Evolutionary conservation across 2,888 invertebrate species (phyloP).

Genomic region (Nematopogon swammerdamellus): DNA sequence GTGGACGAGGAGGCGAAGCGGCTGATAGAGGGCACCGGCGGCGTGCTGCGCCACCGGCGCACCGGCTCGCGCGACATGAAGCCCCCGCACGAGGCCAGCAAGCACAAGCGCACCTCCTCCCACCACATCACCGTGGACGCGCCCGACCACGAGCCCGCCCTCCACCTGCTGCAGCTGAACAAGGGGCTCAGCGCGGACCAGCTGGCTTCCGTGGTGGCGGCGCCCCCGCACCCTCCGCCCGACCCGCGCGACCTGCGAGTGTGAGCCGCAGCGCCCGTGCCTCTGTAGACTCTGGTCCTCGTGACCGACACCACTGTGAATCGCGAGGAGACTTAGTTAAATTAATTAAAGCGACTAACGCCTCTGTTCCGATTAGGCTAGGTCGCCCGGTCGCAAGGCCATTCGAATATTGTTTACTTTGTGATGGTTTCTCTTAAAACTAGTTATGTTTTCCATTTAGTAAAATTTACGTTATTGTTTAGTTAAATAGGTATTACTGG

Average conservation of each 20-base stretch:
- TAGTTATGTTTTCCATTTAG: neutral
- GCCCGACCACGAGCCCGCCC: slow-evolving; percentile 15
- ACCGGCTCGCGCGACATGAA: slow-evolving; percentile 57
- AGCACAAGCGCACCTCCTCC: slow-evolving; percentile 46
- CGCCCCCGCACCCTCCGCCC: slow-evolving; percentile 14
- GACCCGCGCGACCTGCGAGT: slow-evolving; percentile 19
- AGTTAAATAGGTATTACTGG: slow-evolving; percentile 4
- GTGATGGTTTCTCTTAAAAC: neutral
- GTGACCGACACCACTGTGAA: neutral
- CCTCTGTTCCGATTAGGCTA: slow-evolving; percentile 8
- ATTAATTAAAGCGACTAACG: neutral
- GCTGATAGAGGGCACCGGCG: slow-evolving; percentile 31
- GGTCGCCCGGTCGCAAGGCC: slow-evolving; percentile 1
- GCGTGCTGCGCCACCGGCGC: slow-evolving; percentile 55
- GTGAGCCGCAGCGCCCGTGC: slow-evolving; percentile 7
- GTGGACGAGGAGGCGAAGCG: slow-evolving; percentile 47
- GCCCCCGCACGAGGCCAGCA: slow-evolving; percentile 20
- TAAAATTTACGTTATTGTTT: slow-evolving; percentile 3
- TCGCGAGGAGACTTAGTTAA: neutral
- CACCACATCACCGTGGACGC: slow-evolving; percentile 49
- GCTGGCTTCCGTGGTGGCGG: slow-evolving; percentile 20
- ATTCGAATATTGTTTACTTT: slow-evolving; percentile 1
- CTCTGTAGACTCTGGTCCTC: slow-evolving; percentile 7
- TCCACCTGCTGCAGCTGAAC: slow-evolving; percentile 30
- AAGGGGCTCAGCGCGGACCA: slow-evolving; percentile 44